A percentile compares a stretch with the other conserved stretches of the same genome.
Evolutionary conservation across 2,113 vertebrate genomes (phyloP).

Genomic region (Equus quagga): DNA sequence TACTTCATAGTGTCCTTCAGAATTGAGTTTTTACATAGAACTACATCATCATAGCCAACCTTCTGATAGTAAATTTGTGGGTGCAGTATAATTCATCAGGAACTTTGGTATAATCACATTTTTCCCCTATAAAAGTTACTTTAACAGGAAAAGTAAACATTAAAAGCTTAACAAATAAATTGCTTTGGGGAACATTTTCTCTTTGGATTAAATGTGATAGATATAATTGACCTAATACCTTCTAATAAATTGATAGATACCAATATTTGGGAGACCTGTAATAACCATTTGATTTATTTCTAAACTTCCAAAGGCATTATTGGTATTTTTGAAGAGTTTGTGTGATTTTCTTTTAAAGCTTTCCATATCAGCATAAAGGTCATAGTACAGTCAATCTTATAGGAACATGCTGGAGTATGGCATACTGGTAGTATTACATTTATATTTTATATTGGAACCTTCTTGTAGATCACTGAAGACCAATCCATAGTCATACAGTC

Average conservation of each 20-base stretch:
- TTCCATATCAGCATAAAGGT: not conserved
- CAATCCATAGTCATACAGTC: not conserved
- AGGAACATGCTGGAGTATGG: not conserved
- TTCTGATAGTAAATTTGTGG: slow-evolving; percentile 15
- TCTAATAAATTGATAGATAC: not conserved
- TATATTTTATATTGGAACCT: not conserved
- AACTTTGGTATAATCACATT: not conserved
- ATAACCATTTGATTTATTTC: slow-evolving; percentile 2
- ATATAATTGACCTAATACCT: not conserved
- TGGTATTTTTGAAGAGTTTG: slow-evolving; percentile 3
- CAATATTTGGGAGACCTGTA: not conserved
- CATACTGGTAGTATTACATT: not conserved
- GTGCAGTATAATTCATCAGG: not conserved
- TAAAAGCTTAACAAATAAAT: not conserved
- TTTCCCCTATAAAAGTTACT: not conserved
- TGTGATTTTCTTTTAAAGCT: not conserved
- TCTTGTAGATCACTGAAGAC: not conserved
- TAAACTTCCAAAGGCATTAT: not conserved
- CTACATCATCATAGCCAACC: not conserved
- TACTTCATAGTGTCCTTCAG: not conserved
- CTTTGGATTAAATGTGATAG: slow-evolving; percentile 7
- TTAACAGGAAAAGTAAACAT: not conserved
- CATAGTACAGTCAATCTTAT: not conserved
- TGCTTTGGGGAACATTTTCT: not conserved
- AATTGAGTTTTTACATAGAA: slow-evolving; percentile 20